Evolutionary conservation across 2,888 invertebrate genomes (phyloP).

Genomic region (Scrobipalpa atriplicella): DNA sequence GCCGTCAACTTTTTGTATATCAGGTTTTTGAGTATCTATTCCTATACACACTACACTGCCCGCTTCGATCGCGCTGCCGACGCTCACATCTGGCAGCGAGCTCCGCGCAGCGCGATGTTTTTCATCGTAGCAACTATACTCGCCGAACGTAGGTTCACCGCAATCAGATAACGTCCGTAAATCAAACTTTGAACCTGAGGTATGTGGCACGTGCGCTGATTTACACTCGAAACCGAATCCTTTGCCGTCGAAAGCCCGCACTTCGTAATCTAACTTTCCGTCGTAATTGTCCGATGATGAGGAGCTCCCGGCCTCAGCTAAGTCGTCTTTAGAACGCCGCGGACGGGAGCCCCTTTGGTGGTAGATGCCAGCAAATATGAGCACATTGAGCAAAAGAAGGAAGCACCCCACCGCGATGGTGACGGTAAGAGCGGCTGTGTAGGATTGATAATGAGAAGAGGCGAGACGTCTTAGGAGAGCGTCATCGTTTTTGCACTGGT

Average conservation of each 20-base stretch:
- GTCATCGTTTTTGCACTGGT: slow-evolving; percentile 82
- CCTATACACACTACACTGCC: slow-evolving; percentile 78
- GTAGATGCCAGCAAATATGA: slow-evolving; percentile 95
- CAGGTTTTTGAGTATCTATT: slow-evolving; percentile 78
- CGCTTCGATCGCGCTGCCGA: slow-evolving; percentile 84
- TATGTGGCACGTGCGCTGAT: slow-evolving; percentile 79
- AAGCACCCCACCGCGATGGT: slow-evolving; percentile 94
- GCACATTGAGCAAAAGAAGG: slow-evolving; percentile 90
- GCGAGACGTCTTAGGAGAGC: slow-evolving; percentile 89
- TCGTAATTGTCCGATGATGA: slow-evolving; percentile 86
- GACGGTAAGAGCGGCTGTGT: slow-evolving; percentile 93
- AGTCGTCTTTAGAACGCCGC: slow-evolving; percentile 89
- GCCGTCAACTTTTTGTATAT: slow-evolving; percentile 76
- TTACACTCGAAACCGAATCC: slow-evolving; percentile 83
- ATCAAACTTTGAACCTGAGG: slow-evolving; percentile 73
- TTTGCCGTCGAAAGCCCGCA: slow-evolving; percentile 79
- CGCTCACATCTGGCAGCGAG: slow-evolving; percentile 83
- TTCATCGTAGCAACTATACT: slow-evolving; percentile 86
- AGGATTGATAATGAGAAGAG: slow-evolving; percentile 93
- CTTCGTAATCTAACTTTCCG: slow-evolving; percentile 80
- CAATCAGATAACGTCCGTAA: slow-evolving; percentile 79
- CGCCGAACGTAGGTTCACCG: slow-evolving; percentile 82
- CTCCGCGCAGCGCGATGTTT: slow-evolving; percentile 83
- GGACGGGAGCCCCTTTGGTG: slow-evolving; percentile 90
- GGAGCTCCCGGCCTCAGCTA: slow-evolving; percentile 88